These are phyloP conservation scores for Oryctolagus cuniculus DNA, from an alignment of 2,113 vertebrate species.

Conservation along the genomic window DNA sequence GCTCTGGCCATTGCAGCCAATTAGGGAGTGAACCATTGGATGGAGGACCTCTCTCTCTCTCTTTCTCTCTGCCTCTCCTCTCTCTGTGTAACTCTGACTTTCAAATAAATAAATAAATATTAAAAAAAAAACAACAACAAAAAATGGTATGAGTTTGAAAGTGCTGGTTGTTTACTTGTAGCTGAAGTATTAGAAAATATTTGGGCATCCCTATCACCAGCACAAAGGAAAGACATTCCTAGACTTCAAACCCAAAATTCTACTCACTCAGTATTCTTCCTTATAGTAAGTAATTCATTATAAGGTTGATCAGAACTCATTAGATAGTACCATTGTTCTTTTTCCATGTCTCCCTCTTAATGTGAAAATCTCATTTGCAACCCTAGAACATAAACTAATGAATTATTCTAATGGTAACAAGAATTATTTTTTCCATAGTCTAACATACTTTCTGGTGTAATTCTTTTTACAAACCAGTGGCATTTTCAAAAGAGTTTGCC, in stretches of 20 bases:
- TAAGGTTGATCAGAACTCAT: constrained; percentile 18
- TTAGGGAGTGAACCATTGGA: too few relatives aligned
- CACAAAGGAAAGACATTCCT: not conserved
- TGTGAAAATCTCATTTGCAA: constrained; percentile 8
- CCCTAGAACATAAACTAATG: not conserved
- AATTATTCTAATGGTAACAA: not conserved
- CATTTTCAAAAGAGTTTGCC: not conserved
- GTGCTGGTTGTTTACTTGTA: not conserved
- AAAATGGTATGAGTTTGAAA: not conserved
- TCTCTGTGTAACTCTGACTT: too few relatives aligned
- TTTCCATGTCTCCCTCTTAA: not conserved
- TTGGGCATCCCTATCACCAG: not conserved
- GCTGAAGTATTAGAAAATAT: not conserved
- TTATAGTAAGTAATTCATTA: not conserved
- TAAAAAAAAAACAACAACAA: too few relatives aligned
- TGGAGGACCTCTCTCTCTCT: too few relatives aligned
- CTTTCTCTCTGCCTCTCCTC: too few relatives aligned
- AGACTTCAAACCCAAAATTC: not conserved
- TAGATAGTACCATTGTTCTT: not conserved
- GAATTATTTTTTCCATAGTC: not conserved
- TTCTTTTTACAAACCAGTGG: not conserved
- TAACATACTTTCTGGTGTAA: not conserved
- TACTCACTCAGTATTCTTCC: not conserved
- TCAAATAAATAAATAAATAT: too few relatives aligned
- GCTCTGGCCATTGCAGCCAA: too few relatives aligned